These are phyloP conservation scores for Acanthosepion esculentum DNA, from an alignment of 2,888 invertebrate species.

Conservation along the genomic window DNA sequence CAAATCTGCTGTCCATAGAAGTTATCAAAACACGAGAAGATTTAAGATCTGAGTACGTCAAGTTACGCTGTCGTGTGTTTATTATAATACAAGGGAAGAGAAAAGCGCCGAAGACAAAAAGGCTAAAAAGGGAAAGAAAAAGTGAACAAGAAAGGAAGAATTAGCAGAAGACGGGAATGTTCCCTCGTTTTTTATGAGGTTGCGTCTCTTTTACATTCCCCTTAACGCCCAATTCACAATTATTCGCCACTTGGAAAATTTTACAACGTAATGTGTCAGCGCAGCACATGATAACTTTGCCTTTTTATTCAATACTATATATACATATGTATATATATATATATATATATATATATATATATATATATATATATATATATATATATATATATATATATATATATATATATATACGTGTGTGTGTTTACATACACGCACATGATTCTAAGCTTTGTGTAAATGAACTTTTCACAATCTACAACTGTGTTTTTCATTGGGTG, in stretches of 20 bases:
- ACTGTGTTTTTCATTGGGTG: too few species aligned
- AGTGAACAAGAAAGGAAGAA: background rate
- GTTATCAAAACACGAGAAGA: constrained; percentile 33
- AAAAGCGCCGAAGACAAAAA: background rate
- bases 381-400: background rate
- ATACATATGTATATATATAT: background rate
- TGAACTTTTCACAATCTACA: too few species aligned
- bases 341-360: background rate
- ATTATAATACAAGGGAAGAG: constrained; percentile 5
- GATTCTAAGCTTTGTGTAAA: too few species aligned
- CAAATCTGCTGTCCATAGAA: background rate
- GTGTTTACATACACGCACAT: too few species aligned
- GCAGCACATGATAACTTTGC: background rate
- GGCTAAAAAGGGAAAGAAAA: background rate
- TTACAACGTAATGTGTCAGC: background rate
- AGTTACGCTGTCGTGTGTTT: background rate
- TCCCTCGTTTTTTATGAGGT: constrained; percentile 3
- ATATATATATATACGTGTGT: background rate
- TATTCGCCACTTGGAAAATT: constrained; percentile 13
- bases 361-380: background rate
- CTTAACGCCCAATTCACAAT: constrained; percentile 33
- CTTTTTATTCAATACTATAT: background rate
- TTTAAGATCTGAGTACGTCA: constrained; percentile 9
- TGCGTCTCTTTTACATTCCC: background rate
- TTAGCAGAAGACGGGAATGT: background rate